A percentile compares a stretch with the other conserved stretches of the same genome.
These are phyloP conservation scores for Laticauda colubrina DNA, from an alignment of 2,113 vertebrate species.

Conservation along the genomic window DNA sequence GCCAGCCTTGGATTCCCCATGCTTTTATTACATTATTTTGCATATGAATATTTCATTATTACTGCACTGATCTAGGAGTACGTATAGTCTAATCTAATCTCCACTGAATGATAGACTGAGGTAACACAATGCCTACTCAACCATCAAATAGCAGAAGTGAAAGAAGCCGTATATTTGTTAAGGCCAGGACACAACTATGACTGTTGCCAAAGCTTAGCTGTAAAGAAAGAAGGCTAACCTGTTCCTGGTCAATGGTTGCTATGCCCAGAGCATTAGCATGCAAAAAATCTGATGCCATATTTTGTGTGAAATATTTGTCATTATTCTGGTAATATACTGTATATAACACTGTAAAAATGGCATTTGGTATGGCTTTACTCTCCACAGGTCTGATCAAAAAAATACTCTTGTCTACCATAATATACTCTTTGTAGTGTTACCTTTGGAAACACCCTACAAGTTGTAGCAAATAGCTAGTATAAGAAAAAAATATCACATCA, in stretches of 20 bases:
- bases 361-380: neutral
- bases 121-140: constrained; percentile 31
- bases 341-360: neutral
- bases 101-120: neutral
- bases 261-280: neutral
- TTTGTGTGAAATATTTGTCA: neutral
- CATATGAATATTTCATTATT: neutral
- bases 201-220: constrained; percentile 54
- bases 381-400: neutral
- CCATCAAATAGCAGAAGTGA: rapidly evolving
- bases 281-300: neutral
- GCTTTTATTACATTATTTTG: neutral
- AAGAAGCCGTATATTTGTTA: constrained; percentile 48
- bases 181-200: constrained; percentile 29
- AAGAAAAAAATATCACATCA: neutral
- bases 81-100: neutral
- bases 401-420: neutral
- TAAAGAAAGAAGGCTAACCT: constrained; percentile 61
- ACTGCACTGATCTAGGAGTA: neutral
- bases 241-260: constrained; percentile 59
- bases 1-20: neutral
- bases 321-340: neutral
- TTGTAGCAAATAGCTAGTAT: neutral
- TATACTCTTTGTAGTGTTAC: neutral
- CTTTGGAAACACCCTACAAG: neutral